Conservation (phyloP, 1,140 invertebrate genomes). For the Bombus balteatus region DNA sequence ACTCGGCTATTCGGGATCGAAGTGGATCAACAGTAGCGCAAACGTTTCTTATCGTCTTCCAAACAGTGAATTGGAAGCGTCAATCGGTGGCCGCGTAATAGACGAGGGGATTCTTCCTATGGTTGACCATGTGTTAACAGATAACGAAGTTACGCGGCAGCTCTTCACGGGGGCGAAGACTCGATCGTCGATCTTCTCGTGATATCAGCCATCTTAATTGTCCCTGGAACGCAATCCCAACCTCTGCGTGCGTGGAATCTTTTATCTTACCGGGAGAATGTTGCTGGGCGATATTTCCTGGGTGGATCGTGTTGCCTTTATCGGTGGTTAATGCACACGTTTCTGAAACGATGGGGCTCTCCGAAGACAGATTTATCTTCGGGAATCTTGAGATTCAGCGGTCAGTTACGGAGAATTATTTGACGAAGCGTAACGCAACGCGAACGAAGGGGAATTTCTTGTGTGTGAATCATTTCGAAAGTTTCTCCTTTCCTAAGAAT, state of each 20-base stretch:
- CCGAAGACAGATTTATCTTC: not conserved
- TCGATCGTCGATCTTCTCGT: conserved; percentile 22
- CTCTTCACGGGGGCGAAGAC: not conserved
- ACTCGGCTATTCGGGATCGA: conserved; percentile 12
- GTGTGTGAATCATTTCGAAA: rapidly evolving
- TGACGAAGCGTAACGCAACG: not conserved
- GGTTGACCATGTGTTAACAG: conserved; percentile 68
- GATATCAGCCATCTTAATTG: conserved; percentile 30
- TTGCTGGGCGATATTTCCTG: conserved; percentile 1
- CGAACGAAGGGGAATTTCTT: not conserved
- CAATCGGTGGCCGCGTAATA: conserved; percentile 25
- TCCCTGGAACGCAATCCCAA: not conserved
- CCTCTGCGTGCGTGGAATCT: not conserved
- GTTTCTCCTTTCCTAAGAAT: not conserved
- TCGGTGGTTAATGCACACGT: conserved; percentile 10
- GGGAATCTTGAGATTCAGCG: not conserved
- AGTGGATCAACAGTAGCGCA: not conserved
- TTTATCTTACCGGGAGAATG: conserved; percentile 14
- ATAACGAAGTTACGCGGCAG: conserved; percentile 48
- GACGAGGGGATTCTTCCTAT: conserved; percentile 39
- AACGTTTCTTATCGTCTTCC: conserved; percentile 29
- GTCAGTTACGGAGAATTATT: not conserved
- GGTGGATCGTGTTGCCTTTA: not conserved
- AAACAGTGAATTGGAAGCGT: conserved; percentile 30
- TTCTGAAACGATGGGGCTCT: not conserved